These are phyloP conservation scores for Argyrosomus regius DNA, from an alignment of 2,797 vertebrate genomes.

Conservation along the genomic window DNA sequence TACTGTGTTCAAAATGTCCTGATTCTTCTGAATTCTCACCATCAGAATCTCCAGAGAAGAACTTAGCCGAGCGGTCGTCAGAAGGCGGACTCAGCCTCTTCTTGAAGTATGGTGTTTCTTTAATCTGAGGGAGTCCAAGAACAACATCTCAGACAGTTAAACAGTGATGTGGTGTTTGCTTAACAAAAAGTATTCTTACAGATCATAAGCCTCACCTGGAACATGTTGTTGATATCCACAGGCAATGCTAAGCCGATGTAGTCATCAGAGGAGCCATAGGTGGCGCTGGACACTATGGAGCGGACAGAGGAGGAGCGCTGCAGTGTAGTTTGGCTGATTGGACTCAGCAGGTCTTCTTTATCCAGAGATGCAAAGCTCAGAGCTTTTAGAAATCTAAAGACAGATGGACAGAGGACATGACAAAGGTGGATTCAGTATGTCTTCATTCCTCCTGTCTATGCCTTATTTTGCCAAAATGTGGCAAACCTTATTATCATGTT, in stretches of 20 bases:
- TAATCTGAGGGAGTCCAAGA: conserved; percentile 70
- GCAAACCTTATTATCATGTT: no score
- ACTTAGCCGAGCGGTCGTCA: conserved; percentile 75
- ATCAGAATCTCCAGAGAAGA: conserved; percentile 85
- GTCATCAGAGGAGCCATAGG: conserved; percentile 90
- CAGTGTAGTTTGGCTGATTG: conserved; percentile 92
- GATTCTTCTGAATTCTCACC: conserved; percentile 74
- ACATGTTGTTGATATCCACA: conserved; percentile 92
- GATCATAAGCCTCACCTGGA: conserved; percentile 79
- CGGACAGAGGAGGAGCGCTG: conserved; percentile 93
- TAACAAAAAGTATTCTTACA: not conserved
- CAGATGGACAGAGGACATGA: not conserved
- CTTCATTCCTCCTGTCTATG: not conserved
- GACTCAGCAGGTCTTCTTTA: conserved; percentile 93
- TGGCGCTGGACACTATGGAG: conserved; percentile 91
- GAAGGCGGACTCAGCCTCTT: conserved; percentile 87
- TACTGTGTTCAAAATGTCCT: not conserved
- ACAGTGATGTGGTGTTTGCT: not conserved
- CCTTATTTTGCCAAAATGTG: not conserved
- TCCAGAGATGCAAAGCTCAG: conserved; percentile 93
- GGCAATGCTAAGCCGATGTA: conserved; percentile 93
- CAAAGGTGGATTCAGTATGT: not conserved
- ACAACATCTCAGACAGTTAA: not conserved
- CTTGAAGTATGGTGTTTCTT: conserved; percentile 92
- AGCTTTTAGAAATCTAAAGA: conserved; percentile 91